Evolutionary conservation across 1,140 invertebrate species (phyloP).

Genomic region (Conus betulinus): DNA sequence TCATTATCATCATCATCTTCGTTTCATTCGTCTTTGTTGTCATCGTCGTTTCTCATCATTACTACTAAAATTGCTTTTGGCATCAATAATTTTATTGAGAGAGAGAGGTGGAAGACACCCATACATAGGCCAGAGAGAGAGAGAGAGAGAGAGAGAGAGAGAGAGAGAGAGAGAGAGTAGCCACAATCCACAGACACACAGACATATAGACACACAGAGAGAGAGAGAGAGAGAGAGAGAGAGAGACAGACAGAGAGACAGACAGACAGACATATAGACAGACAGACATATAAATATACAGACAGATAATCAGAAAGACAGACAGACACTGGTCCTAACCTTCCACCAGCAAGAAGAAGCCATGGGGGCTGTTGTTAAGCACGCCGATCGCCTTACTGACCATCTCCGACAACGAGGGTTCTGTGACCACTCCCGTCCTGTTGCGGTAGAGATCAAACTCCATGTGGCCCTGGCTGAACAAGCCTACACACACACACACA

Average conservation of each 20-base stretch:
- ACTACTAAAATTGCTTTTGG: too few relatives aligned
- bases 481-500: conserved; percentile 66
- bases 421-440: conserved; percentile 71
- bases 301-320: not conserved
- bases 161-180: too few relatives aligned
- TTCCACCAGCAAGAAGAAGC: conserved; percentile 94
- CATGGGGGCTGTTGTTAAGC: conserved; percentile 84
- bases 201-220: too few relatives aligned
- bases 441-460: conserved; percentile 84
- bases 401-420: conserved; percentile 88
- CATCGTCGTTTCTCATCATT: too few relatives aligned
- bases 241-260: too few relatives aligned
- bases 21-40: too few relatives aligned
- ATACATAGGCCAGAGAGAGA: too few relatives aligned
- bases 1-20: too few relatives aligned
- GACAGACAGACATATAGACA: conserved; percentile 28
- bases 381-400: conserved; percentile 89
- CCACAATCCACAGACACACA: too few relatives aligned
- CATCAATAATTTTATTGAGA: too few relatives aligned
- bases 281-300: conserved; percentile 77
- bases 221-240: not conserved
- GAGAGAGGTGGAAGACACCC: too few relatives aligned
- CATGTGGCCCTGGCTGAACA: conserved; percentile 87
- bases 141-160: too few relatives aligned
- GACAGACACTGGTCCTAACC: conserved; percentile 77